Evolutionary conservation across 2,113 vertebrate species (phyloP), one percentile per base, ranked within the genome.

Genomic region (Xiphophorus hellerii): DNA sequence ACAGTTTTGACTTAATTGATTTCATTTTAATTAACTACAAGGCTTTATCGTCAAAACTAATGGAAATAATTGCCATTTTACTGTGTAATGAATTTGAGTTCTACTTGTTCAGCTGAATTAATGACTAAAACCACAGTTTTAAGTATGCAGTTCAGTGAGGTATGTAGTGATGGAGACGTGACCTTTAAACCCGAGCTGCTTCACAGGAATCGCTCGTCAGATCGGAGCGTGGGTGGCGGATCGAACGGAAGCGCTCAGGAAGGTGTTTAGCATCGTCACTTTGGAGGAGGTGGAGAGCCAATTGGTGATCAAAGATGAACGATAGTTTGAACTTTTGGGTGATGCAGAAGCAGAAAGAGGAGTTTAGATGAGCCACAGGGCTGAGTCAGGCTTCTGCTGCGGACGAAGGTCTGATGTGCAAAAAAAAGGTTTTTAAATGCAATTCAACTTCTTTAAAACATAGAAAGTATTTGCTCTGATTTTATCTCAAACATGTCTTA

Each of bases 221-320:
- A 11, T 3, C 10, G 35, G 25, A 69, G 42, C 63, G 64, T 67
- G 22, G 33, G 35, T 73, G n/a, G 51, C 72, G 33, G 82, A 78
- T 77, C 67, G 60, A 68, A 44, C 29, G 31, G 73, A 60, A 61
- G 64, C 60, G n/a, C 37, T 81, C 17, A 71, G 65, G 51, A 62
- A 76, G 65, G 79, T 82, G 64, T 82, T 80, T 30, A 44, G 58
- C 0, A 11, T 29, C 20, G 7, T 79, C 75, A 39, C 54, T 20
- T 69, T 60, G 78, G 65, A 62, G 76, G 73, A 85, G 78, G 84
- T 69, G 28, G 30, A n/a, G 64, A 76, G 65, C 74, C 69, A 79
- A 73, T 78, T 73, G 62, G 77, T 83, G 84, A 87, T 81, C 78
- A 77, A 82, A 89, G 74, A 80, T 84, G 51, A 84, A 79, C 75